These are phyloP conservation scores for Lytechinus variegatus DNA, from an alignment of 35 echinoderm and acorn worm genomes.

Conservation along the genomic window DNA sequence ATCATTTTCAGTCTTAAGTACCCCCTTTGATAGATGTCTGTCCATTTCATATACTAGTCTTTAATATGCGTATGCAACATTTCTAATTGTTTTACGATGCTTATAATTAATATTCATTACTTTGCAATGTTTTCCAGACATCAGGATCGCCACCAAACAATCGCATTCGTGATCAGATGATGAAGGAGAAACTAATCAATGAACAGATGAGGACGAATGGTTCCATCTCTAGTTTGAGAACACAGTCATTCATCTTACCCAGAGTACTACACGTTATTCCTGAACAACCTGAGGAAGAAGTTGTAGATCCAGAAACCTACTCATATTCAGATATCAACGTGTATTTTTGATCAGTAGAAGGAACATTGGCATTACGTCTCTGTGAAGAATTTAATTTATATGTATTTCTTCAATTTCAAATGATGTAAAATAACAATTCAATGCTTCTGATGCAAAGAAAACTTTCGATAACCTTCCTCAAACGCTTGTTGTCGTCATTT, in stretches of 20 bases:
- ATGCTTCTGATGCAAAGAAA: neutral
- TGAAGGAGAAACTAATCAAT: neutral
- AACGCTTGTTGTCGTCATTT: too few relatives aligned
- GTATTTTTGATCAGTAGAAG: neutral
- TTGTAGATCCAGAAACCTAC: slow-evolving; percentile 17
- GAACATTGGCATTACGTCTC: too few relatives aligned
- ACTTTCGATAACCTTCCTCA: neutral
- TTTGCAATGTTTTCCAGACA: neutral
- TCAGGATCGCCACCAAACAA: neutral
- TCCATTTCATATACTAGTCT: too few relatives aligned
- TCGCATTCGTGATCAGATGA: slow-evolving; percentile 10
- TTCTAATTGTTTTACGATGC: too few relatives aligned
- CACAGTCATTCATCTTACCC: slow-evolving; percentile 7
- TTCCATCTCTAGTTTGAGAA: neutral
- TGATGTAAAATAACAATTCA: neutral
- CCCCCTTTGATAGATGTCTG: too few relatives aligned
- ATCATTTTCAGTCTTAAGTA: too few relatives aligned
- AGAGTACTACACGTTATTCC: slow-evolving; percentile 29
- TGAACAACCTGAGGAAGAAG: slow-evolving; percentile 40
- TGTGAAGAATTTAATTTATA: neutral
- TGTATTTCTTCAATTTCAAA: neutral
- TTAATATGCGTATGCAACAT: too few relatives aligned
- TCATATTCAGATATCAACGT: slow-evolving; percentile 43
- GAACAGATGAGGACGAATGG: neutral
- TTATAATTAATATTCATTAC: too few relatives aligned